A percentile compares a stretch with the other conserved stretches of the same genome.
These are phyloP conservation scores for Callosobruchus maculatus DNA, from an alignment of 2,888 invertebrate genomes.

Conservation along the genomic window DNA sequence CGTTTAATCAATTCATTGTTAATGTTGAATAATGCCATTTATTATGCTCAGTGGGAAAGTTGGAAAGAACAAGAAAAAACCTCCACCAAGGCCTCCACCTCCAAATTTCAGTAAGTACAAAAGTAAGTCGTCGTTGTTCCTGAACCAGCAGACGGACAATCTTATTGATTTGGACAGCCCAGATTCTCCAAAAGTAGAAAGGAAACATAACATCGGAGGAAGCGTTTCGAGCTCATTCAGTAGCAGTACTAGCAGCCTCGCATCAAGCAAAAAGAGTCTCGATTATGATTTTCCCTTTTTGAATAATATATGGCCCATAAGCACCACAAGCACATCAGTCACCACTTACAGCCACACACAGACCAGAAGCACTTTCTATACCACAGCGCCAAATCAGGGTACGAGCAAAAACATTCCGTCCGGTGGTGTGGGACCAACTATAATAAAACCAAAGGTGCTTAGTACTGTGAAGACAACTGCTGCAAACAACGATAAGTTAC, in stretches of 20 bases:
- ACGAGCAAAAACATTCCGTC: constrained; percentile 9
- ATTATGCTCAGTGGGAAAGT: constrained; percentile 19
- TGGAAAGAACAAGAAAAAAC: constrained; percentile 57
- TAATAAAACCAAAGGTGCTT: constrained; percentile 62
- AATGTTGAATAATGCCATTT: constrained; percentile 20
- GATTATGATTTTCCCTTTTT: constrained; percentile 57
- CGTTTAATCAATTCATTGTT: not conserved
- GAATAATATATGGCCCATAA: constrained; percentile 43
- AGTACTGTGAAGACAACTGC: constrained; percentile 37
- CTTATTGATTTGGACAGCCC: constrained; percentile 55
- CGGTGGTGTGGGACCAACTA: constrained; percentile 59
- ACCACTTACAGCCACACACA: not conserved
- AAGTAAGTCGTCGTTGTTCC: constrained; percentile 43
- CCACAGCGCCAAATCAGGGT: constrained; percentile 7
- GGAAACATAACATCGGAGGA: constrained; percentile 38
- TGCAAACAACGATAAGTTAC: constrained; percentile 55
- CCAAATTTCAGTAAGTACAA: constrained; percentile 51
- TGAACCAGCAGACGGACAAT: constrained; percentile 43
- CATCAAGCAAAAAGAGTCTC: constrained; percentile 78
- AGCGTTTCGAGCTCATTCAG: constrained; percentile 47
- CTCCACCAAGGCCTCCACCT: constrained; percentile 70
- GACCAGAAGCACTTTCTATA: not conserved
- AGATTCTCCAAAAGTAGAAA: constrained; percentile 43
- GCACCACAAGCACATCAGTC: not conserved
- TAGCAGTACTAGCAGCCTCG: constrained; percentile 53